phyloP scores from a whole-genome alignment of 2,888 invertebrate species.

The Sesamia inferens region DNA sequence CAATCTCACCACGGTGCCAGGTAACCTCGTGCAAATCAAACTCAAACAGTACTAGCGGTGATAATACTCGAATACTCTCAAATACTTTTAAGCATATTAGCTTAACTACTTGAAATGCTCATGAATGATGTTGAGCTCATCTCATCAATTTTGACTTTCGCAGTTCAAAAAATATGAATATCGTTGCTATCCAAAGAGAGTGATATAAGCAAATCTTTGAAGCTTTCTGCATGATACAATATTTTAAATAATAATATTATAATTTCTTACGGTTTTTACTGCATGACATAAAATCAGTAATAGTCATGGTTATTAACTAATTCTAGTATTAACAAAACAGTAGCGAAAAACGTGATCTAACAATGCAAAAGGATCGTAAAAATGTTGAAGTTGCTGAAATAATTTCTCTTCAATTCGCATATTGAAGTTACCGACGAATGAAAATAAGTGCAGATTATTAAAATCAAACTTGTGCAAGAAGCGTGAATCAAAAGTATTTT shows the following conservation, averaged over 20 bases:
- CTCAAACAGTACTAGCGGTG: slow-evolving; percentile 75
- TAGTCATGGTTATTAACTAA: slow-evolving; percentile 27
- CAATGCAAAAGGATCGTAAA: slow-evolving; percentile 32
- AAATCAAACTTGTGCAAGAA: slow-evolving; percentile 38
- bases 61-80: slow-evolving; percentile 55
- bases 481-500: slow-evolving; percentile 11
- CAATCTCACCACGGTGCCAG: slow-evolving; percentile 63
- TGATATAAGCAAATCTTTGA: slow-evolving; percentile 61
- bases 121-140: slow-evolving; percentile 63
- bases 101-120: slow-evolving; percentile 71
- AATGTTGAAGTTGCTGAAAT: slow-evolving; percentile 20
- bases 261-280: slow-evolving; percentile 23
- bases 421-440: slow-evolving; percentile 31
- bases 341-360: slow-evolving; percentile 29
- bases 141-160: slow-evolving; percentile 46
- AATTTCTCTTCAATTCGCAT: slow-evolving; percentile 4
- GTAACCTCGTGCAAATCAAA: slow-evolving; percentile 79
- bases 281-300: slow-evolving; percentile 19
- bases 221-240: slow-evolving; percentile 42
- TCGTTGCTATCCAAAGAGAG: slow-evolving; percentile 70
- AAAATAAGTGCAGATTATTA: slow-evolving; percentile 35
- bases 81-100: slow-evolving; percentile 66
- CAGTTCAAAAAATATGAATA: slow-evolving; percentile 88
- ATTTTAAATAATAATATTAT: slow-evolving; percentile 20
- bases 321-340: slow-evolving; percentile 33